Base-by-base conservation (phyloP, 2,888 invertebrate genomes). In the Scelioninae gen. 1 region DNA sequence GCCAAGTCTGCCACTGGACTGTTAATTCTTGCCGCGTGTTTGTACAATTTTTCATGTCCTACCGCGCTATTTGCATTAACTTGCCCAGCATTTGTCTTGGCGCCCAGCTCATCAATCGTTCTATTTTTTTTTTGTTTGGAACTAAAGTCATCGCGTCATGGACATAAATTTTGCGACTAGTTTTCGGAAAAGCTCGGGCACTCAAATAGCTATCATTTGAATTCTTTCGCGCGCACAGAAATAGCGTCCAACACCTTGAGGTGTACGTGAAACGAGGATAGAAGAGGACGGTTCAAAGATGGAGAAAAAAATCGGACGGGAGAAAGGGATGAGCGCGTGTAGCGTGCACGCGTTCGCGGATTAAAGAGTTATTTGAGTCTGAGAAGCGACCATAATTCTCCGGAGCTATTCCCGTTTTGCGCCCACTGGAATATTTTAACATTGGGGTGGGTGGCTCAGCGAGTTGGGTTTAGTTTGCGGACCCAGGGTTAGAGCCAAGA, bases 361-460 rank as follows among this genome's bases (percentile, higher is more conserved):
- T 92, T 92, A 91, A 92, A 92, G 92, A 92, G 92, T 92, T 92
- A 92, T 92, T 92, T 91, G 91, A 92, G 92, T 91, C 91, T 88
- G 90, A 84, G 91, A 90, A 90, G 90, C 91, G 88, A 92, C 92
- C 91, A 92, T 92, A 92, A 92, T 87, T 92, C 91, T 91, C 90
- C 87, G 84, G 85, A 88, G 89, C 91, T 92, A 91, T 92, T 92
- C 91, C 90, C 91, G 90, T 91, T 89, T 89, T 87, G 88, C 88
- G 87, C 90, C 88, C 90, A 89, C 88, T 87, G 90, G 91, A 92
- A 92, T 92, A 92, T 92, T 91, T 91, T 89, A 91, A 88, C 91
- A 90, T 91, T 88, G 89, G 90, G 91, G 92, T 91, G 91, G 91
- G 89, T 91, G 88, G 88, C 84, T 87, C 85, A 85, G 23, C 23